phyloP scores from a whole-genome alignment of 1,140 invertebrate species.

The Manduca sexta region DNA sequence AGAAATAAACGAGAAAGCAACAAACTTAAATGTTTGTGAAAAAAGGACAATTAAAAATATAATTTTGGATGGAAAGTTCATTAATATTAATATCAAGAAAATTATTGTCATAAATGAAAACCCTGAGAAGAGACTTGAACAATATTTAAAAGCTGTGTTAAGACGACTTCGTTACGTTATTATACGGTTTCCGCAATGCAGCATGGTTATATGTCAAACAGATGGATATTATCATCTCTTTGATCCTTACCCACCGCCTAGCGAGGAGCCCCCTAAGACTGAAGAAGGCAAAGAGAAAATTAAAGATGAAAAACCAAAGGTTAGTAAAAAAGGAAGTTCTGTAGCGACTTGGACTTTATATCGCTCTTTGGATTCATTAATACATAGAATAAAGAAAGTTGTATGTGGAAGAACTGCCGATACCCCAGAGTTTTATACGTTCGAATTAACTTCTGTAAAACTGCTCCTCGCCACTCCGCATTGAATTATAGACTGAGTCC shows the following conservation, averaged over 20 bases:
- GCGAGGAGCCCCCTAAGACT: conserved; percentile 24
- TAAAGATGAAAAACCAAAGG: conserved; percentile 16
- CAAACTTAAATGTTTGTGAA: conserved; percentile 69
- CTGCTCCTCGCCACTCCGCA: conserved; percentile 63
- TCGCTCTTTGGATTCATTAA: conserved; percentile 35
- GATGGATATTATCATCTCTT: conserved; percentile 75
- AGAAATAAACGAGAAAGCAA: conserved; percentile 70
- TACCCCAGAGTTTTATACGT: conserved; percentile 66
- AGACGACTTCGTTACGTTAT: conserved; percentile 70
- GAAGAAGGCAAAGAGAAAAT: conserved; percentile 14
- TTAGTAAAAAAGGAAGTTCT: conserved; percentile 19
- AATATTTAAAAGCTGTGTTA: conserved; percentile 61
- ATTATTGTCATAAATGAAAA: conserved; percentile 64
- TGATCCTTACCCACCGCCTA: conserved; percentile 69
- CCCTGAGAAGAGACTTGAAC: conserved; percentile 50
- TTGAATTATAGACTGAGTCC: conserved; percentile 63
- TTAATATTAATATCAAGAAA: conserved; percentile 75
- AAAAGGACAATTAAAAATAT: conserved; percentile 76
- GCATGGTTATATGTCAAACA: conserved; percentile 70
- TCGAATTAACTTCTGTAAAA: conserved; percentile 71
- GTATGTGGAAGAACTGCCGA: conserved; percentile 18
- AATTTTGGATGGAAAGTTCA: conserved; percentile 75
- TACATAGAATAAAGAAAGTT: conserved; percentile 34
- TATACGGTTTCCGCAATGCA: conserved; percentile 69
- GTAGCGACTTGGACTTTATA: conserved; percentile 57